Evolutionary conservation across 1,140 invertebrate genomes (phyloP).

Genomic region (Platyura marginata): DNA sequence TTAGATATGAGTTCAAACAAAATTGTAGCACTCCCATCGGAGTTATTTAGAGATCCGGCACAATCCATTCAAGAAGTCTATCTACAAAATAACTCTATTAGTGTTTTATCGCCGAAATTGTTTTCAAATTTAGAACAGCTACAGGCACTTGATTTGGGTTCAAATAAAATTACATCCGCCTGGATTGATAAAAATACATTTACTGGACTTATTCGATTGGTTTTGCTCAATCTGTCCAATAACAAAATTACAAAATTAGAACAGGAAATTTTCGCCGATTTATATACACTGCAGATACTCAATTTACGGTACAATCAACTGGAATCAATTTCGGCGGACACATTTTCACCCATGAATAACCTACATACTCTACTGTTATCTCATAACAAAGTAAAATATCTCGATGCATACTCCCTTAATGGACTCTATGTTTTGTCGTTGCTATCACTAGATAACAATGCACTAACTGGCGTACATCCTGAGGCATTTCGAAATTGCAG

Average conservation of each 20-base stretch:
- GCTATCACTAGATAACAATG: constrained; percentile 63
- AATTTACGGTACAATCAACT: constrained; percentile 62
- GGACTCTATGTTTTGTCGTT: constrained; percentile 59
- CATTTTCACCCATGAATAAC: constrained; percentile 67
- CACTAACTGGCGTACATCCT: constrained; percentile 50
- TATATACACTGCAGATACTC: constrained; percentile 66
- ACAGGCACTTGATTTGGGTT: constrained; percentile 66
- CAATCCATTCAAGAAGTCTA: constrained; percentile 68
- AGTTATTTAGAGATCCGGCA: constrained; percentile 57
- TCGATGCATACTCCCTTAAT: constrained; percentile 59
- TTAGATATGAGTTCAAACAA: constrained; percentile 74
- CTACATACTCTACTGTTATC: constrained; percentile 62
- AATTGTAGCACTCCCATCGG: constrained; percentile 68
- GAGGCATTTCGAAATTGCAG: constrained; percentile 69
- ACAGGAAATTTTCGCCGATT: constrained; percentile 56
- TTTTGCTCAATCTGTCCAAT: constrained; percentile 66
- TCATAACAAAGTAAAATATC: constrained; percentile 54
- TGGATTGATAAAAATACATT: constrained; percentile 73
- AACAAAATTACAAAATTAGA: constrained; percentile 67
- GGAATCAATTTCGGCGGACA: constrained; percentile 57
- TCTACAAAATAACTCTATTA: constrained; percentile 75
- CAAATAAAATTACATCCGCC: constrained; percentile 65
- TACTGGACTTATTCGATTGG: constrained; percentile 66
- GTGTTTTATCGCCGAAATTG: constrained; percentile 55
- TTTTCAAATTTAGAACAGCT: constrained; percentile 72